These are phyloP conservation scores for Brenthis daphne DNA, from an alignment of 2,888 invertebrate species.

Conservation along the genomic window DNA sequence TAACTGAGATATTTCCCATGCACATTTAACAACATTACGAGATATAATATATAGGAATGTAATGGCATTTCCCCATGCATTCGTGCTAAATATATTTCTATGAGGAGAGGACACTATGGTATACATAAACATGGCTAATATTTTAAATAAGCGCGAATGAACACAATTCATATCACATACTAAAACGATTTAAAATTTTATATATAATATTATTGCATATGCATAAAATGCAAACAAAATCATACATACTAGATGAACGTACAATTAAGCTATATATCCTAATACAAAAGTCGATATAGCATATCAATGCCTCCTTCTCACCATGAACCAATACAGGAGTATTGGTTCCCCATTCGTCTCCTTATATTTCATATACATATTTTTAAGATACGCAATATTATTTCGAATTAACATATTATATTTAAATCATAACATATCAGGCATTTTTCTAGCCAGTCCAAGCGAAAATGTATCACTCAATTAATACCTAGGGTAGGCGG, in stretches of 20 bases:
- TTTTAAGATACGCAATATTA: neutral
- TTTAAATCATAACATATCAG: neutral
- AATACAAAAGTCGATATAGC: too few relatives aligned
- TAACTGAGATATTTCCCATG: constrained; percentile 20
- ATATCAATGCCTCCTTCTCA: too few relatives aligned
- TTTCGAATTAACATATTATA: neutral
- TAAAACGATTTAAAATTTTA: too few relatives aligned
- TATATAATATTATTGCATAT: too few relatives aligned
- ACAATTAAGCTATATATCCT: too few relatives aligned
- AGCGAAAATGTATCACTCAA: neutral
- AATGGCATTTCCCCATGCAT: constrained; percentile 13
- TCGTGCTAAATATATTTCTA: constrained; percentile 5
- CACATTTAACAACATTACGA: neutral
- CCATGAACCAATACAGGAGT: too few relatives aligned
- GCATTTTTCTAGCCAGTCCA: neutral
- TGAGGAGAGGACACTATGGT: neutral
- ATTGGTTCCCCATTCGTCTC: neutral
- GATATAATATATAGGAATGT: constrained; percentile 2
- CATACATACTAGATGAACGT: too few relatives aligned
- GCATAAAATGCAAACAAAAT: too few relatives aligned
- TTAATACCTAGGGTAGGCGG: neutral
- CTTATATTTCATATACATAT: neutral
- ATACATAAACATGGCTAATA: neutral
- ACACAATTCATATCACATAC: neutral
- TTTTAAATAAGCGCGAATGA: neutral